A percentile compares a stretch with the other conserved stretches of the same genome.
phyloP scores from a whole-genome alignment of 1,140 invertebrate species.

The Conus ventricosus region DNA sequence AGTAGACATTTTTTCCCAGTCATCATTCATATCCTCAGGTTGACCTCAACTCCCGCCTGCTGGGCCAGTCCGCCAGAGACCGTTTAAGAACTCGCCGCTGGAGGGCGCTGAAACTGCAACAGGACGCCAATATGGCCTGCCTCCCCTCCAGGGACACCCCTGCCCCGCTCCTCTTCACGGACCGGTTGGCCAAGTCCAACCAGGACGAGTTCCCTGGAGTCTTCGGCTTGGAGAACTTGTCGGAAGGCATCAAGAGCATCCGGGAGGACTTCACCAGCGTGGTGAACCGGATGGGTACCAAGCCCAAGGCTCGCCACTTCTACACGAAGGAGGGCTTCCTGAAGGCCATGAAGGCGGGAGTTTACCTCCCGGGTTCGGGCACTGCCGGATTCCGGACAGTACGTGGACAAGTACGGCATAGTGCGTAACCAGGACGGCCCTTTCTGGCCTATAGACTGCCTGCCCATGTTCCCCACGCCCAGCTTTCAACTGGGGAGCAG shows the following conservation, averaged over 20 bases:
- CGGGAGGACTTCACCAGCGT: conserved; percentile 33
- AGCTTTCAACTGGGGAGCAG: conserved; percentile 56
- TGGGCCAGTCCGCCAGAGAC: conserved; percentile 57
- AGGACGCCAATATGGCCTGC: not conserved
- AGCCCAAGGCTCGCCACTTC: conserved; percentile 56
- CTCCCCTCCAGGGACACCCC: not conserved
- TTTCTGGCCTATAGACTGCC: conserved; percentile 70
- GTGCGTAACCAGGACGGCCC: conserved; percentile 67
- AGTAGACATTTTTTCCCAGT: not conserved
- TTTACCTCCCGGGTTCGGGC: conserved; percentile 59
- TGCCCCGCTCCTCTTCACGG: conserved; percentile 55
- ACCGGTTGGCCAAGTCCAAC: conserved; percentile 64
- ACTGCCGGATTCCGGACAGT: conserved; percentile 59
- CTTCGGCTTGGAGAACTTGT: conserved; percentile 62
- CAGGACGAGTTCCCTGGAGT: conserved; percentile 67
- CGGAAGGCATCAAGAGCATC: conserved; percentile 62
- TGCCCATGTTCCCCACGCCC: conserved; percentile 67
- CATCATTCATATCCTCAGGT: not conserved
- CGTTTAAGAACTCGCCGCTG: conserved; percentile 56
- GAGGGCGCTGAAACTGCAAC: conserved; percentile 53
- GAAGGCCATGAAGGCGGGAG: conserved; percentile 57
- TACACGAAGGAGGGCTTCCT: conserved; percentile 69
- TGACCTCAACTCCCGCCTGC: conserved; percentile 61
- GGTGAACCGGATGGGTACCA: conserved; percentile 25
- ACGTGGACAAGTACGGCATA: conserved; percentile 70